Base-by-base conservation (phyloP, 2,113 vertebrate genomes). In the Pogonocichla stellata region DNA sequence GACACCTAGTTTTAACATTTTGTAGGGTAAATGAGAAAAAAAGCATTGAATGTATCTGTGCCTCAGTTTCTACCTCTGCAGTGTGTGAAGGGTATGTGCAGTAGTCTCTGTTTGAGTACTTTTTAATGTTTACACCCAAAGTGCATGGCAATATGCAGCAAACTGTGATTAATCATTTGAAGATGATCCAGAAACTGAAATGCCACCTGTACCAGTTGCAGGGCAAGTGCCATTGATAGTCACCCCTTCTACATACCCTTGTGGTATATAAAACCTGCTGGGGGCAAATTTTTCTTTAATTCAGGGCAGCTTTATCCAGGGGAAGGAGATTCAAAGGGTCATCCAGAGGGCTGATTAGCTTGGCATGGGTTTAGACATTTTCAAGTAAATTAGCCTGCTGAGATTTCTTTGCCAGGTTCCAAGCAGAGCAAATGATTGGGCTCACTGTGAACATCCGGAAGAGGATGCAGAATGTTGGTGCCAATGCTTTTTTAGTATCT, bases 401-500 rank as follows among this genome's bases (percentile, higher is more conserved):
- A 84, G 51, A 45, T 85, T 90, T 36, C 43, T 88, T 86, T 95
- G 75, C 88, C 56, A 73, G 56, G 43, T 42, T 96, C 79, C 88
- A 96, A 70, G 67, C 31, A 57, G 40, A 86, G 61, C 1, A 29
- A 78, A 75, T 75, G 47, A 45, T 78, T 92, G 45, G 48, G 65
- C 47, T 96, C n/a, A 16, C 19, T 66, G 56, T 60, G 88, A 92
- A 65, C 43, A 69, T 54, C 86, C 9, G 1, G 86, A 78, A 90
- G 61, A 70, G 65, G 50, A 94, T 60, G 48, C 69, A 75, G 57
- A 75, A 50, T 12, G 47, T 40, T 19, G 19, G 28, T 90, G 67
- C 93, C 93, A 95, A n/a, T 62, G 61, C 45, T 79, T 80, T 93
- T 89, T 78, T 51, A 78, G 34, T 74, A 29, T 71, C 57, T 92